Evolutionary conservation across 2,888 invertebrate species (phyloP).

Genomic region (Apoda limacodes): DNA sequence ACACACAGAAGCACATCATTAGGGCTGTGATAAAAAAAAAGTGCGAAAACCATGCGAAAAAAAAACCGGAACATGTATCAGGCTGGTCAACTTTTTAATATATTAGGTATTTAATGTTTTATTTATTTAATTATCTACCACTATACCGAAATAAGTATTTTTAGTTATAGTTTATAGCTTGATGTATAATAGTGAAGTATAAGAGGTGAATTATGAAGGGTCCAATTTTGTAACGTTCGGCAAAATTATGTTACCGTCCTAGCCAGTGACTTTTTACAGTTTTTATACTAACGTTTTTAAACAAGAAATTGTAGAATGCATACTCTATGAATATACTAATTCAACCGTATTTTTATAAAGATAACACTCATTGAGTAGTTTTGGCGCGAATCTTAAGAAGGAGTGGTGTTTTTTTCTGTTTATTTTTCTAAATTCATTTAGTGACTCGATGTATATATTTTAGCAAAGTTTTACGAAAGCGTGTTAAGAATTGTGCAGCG

Average conservation of each 20-base stretch:
- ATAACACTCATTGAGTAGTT: too few relatives aligned
- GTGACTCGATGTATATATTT: too few relatives aligned
- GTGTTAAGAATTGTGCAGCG: too few relatives aligned
- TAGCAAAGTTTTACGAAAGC: too few relatives aligned
- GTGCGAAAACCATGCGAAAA: conserved; percentile 24
- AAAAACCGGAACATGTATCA: conserved; percentile 36
- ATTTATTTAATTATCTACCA: conserved; percentile 29
- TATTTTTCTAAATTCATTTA: too few relatives aligned
- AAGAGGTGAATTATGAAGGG: conserved; percentile 32
- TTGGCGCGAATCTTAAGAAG: too few relatives aligned
- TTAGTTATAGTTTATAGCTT: conserved; percentile 40
- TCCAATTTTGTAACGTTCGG: conserved; percentile 25
- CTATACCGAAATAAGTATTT: conserved; percentile 57
- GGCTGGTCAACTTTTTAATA: conserved; percentile 32
- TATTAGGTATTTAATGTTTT: conserved; percentile 32
- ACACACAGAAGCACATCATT: conserved; percentile 50
- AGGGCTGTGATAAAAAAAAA: conserved; percentile 59
- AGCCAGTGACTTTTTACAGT: too few relatives aligned
- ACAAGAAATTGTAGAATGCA: too few relatives aligned
- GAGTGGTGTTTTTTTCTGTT: too few relatives aligned
- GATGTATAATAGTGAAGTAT: conserved; percentile 37
- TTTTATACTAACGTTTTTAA: too few relatives aligned
- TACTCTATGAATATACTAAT: too few relatives aligned
- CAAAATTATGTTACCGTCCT: conserved; percentile 48
- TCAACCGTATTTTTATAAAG: too few relatives aligned